Conservation (phyloP, 2,797 vertebrate species). For the Molossus molossus region DNA sequence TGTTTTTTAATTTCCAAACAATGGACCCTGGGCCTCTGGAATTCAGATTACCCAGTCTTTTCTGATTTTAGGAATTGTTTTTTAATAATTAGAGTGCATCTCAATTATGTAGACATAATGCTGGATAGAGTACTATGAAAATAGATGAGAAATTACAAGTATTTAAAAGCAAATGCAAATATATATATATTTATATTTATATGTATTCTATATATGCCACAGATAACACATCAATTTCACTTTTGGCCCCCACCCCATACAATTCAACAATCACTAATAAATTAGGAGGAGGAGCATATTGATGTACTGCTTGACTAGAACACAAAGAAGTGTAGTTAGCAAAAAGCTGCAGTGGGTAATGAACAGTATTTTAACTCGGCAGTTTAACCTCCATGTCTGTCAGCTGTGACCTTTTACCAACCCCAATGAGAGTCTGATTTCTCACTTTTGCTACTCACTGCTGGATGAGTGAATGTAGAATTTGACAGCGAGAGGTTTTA, state of each 20-base stretch:
- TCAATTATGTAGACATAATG: slow-evolving; percentile 80
- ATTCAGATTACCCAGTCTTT: slow-evolving; percentile 72
- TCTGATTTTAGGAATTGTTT: slow-evolving; percentile 80
- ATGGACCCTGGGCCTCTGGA: slow-evolving; percentile 74
- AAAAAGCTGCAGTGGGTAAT: slow-evolving; percentile 97
- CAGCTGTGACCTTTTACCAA: slow-evolving; percentile 99
- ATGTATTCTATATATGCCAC: neutral
- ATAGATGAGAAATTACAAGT: slow-evolving; percentile 86
- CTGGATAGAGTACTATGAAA: slow-evolving; percentile 74
- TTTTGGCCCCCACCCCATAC: slow-evolving; percentile 88
- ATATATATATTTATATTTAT: neutral
- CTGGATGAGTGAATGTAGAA: slow-evolving; percentile 96
- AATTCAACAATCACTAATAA: slow-evolving; percentile 97
- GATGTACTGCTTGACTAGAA: slow-evolving; percentile 96
- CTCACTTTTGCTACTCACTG: slow-evolving; percentile 93
- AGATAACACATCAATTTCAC: slow-evolving; percentile 87
- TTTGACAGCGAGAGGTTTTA: slow-evolving; percentile 99
- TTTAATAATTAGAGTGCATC: slow-evolving; percentile 80
- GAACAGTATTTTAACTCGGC: slow-evolving; percentile 99
- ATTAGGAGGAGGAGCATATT: slow-evolving; percentile 96
- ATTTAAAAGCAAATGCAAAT: slow-evolving; percentile 81
- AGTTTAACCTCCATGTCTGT: slow-evolving; percentile 99
- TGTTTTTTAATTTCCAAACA: slow-evolving; percentile 11
- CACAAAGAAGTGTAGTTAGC: slow-evolving; percentile 98
- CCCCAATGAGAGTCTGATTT: slow-evolving; percentile 98